Evolutionary conservation across 2,888 invertebrate species (phyloP), one percentile per base, ranked within the genome.

Genomic region (Philaethria dido): DNA sequence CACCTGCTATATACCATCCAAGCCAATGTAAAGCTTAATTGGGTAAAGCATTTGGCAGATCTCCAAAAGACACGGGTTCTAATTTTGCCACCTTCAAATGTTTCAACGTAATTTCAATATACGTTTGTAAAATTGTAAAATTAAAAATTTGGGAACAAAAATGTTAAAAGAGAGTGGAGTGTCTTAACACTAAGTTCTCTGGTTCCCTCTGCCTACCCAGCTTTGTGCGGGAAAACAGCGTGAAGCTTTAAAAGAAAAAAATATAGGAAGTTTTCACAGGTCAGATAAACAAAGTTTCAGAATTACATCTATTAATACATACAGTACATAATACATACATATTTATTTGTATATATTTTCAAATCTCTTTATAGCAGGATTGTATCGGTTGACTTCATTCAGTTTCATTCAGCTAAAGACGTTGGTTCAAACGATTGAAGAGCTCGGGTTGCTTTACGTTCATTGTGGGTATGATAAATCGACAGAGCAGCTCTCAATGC

Each of bases 371-470:
- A 48, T 48, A 48, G 2, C 22, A 22, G 48, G 25, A 48, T 25
- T 48, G 48, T 22, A 22, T 14, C 20, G 47, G 22, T 48, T 48
- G 48, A 22, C 48, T 8, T 48, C 22, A 48, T 48, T 25, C 25
- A 25, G 48, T 48, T 48, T 25, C 22, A 25, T 6, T 48, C 48
- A 14, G 20, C 44, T 22, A 14, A 48, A 48, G 25, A 48, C 22
- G 48, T 22, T 25, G 48, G 48, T 22, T 48, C 48, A 48, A 25
- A 22, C 22, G 48, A 48, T 48, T 48, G 48, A 48, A 48, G 48
- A 25, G 14, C 48, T 48, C 25, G 48, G 48, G n/a, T 22, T 25
- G 13, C 48, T 25, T 48, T 25, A 25, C 22, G 6, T 48, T 45
- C 44, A 47, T 20, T 25, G 48, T 48, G 22, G 22, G 8, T 25